Conservation (phyloP, 2,888 invertebrate genomes). For the Quadroppia sp. region DNA sequence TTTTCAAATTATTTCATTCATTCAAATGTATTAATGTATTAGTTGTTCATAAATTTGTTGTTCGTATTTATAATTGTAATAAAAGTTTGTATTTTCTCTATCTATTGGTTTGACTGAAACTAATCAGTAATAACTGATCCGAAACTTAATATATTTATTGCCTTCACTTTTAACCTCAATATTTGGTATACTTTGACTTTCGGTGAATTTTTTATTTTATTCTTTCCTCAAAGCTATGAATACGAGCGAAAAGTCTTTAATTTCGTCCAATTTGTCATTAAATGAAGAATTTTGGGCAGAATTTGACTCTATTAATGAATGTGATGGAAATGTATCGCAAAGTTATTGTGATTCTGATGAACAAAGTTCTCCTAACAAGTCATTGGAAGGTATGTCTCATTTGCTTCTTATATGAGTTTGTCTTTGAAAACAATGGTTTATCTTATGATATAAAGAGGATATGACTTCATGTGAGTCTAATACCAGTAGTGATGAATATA, state of each 20-base stretch:
- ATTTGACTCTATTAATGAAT: conserved; percentile 9
- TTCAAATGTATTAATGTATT: background rate
- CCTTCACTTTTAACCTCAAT: background rate
- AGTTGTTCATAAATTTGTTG: background rate
- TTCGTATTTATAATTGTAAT: background rate
- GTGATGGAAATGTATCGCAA: background rate
- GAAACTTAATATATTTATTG: background rate
- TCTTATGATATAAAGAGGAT: background rate
- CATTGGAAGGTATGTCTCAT: conserved; percentile 16
- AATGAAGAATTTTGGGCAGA: conserved; percentile 25
- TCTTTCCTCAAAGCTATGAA: background rate
- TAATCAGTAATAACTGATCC: background rate
- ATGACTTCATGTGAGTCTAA: background rate
- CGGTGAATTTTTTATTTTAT: background rate
- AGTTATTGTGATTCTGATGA: background rate
- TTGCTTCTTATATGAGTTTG: background rate
- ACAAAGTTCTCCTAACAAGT: conserved; percentile 2
- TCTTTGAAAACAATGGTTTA: background rate
- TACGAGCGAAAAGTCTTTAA: background rate
- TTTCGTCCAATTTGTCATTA: background rate
- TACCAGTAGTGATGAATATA: too few species aligned
- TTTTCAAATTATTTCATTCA: background rate
- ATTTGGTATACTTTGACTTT: background rate
- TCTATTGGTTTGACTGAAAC: background rate
- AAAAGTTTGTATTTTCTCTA: background rate